phyloP scores from a whole-genome alignment of 1,140 invertebrate species.

The Drosophila watanabei region DNA sequence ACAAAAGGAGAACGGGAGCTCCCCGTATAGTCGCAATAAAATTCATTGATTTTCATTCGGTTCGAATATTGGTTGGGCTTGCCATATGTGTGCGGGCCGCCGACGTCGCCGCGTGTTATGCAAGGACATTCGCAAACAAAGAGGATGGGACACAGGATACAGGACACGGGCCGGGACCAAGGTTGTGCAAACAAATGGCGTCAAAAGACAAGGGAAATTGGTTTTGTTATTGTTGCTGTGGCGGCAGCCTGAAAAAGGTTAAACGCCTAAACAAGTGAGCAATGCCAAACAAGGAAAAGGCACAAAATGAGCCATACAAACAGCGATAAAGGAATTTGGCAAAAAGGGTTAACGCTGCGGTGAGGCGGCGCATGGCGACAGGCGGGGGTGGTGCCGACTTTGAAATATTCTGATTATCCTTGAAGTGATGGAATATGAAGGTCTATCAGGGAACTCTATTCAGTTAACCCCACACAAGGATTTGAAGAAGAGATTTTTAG shows the following conservation, averaged over 20 bases:
- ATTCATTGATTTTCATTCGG: conserved; percentile 76
- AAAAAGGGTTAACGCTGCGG: conserved; percentile 25
- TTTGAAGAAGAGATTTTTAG: conserved; percentile 13
- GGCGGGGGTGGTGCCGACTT: conserved; percentile 2
- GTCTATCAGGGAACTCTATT: conserved; percentile 28
- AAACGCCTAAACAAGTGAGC: conserved; percentile 77
- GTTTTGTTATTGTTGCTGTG: conserved; percentile 48
- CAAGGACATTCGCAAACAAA: conserved; percentile 21
- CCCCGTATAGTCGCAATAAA: conserved; percentile 65
- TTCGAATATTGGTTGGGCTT: conserved; percentile 56
- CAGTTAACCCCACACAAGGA: conserved; percentile 1
- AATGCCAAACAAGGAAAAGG: conserved; percentile 74
- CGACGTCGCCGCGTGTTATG: conserved; percentile 46
- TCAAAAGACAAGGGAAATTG: conserved; percentile 74
- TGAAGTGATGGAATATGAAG: conserved; percentile 37
- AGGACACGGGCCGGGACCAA: conserved; percentile 41
- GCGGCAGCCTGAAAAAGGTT: conserved; percentile 69
- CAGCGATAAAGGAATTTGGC: conserved; percentile 44
- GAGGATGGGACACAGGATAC: conserved; percentile 15
- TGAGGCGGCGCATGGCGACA: not conserved
- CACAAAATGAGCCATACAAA: conserved; percentile 70
- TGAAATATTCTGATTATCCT: conserved; percentile 38
- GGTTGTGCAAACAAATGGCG: conserved; percentile 78
- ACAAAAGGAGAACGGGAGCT: conserved; percentile 4
- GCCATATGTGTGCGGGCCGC: conserved; percentile 45